Evolutionary conservation across 2,113 vertebrate genomes (phyloP), one percentile per base, ranked within the genome.

Genomic region (Passer domesticus): DNA sequence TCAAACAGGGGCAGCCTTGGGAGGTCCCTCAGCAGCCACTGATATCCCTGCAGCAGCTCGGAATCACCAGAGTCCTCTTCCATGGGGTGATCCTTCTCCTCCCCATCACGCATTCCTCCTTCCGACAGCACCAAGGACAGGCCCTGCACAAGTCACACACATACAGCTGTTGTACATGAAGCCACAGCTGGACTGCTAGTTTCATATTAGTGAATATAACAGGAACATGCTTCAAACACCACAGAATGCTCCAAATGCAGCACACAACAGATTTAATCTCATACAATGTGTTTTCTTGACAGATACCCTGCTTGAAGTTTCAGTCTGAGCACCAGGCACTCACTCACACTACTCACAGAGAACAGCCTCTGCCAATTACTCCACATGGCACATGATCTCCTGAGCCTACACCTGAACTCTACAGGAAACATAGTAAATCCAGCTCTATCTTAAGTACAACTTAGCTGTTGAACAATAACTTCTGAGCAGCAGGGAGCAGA

Each of bases 21-120:
- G 58, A 99, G 98, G 96, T 99, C 99, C 20, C 98, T 98, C 37
- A 99, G 98, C 63, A 99, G 97, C 99, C 99, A 99, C 97, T 99
- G 99, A 96, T 99, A 99, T 1, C 98, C 98, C 20, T 98, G 99
- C 73, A 99, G 94, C 14, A 99, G 97, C 60, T 99, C 99, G 0
- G 98, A 96, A 63, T 99, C 99, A 0, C 97, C 97, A 0, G 98
- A 98, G 72, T 99, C 99, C 52, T 99, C 99, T n/a, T 99, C 99
- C 98, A 98, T 98, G 16, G 98, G 98, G 52, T 98, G 99, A 50
- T 99, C 99, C 49, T 99, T 98, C 96, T 99, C 99, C 77, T 99
- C 99, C 64, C 98, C 98, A 16, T 99, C 99, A 52, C 98, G 98
- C 62, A 98, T 95, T 7, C 98, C 98, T 21, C 98, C 98, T 87